Base-by-base conservation (phyloP, 2,113 vertebrate species). In the Urocitellus parryii region DNA sequence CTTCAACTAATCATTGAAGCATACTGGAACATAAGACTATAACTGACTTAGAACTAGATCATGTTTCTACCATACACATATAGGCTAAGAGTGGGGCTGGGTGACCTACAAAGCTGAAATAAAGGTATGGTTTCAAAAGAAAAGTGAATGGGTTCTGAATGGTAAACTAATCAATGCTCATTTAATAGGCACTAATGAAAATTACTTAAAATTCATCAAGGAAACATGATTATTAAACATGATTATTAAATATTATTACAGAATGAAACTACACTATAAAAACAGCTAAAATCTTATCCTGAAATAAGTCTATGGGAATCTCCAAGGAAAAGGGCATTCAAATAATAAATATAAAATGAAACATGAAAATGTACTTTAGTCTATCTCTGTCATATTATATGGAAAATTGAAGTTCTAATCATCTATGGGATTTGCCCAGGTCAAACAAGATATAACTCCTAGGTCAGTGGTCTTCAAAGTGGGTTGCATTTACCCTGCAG, bases 161-260 rank as follows among this genome's bases (percentile, higher is more conserved):
- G 14, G 12, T 12, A 93, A 96, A 96, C 81, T 67, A 84, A 84
- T 77, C n/a, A 91, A 80, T 87, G 32, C 9, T 18, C 34, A 88
- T 77, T 90, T 85, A 90, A 91, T 74, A 89, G 29, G 56, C 5
- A 79, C n/a, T 92, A 77, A 93, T 53, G 12, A 85, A 88, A 96
- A 63, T 39, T 37, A 91, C 2, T 42, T 70, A 90, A 56, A 72
- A 93, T 83, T 74, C 39, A 74, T 96, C 29, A 94, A 94, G 18
- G 32, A 61, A 85, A 91, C 17, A 77, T n/a, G 24, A 48, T 63
- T 89, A 2, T 0, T 51, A 83, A 89, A 51, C 17, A 77, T n/a
- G 24, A 48, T 63, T 89, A 2, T 0, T 51, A 83, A 89, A 51
- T 83, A 72, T 65, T 94, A 82, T 45, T 61, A 2, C 24, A 51